phyloP scores from a whole-genome alignment of 1,140 invertebrate genomes.

The Copidosoma floridanum region DNA sequence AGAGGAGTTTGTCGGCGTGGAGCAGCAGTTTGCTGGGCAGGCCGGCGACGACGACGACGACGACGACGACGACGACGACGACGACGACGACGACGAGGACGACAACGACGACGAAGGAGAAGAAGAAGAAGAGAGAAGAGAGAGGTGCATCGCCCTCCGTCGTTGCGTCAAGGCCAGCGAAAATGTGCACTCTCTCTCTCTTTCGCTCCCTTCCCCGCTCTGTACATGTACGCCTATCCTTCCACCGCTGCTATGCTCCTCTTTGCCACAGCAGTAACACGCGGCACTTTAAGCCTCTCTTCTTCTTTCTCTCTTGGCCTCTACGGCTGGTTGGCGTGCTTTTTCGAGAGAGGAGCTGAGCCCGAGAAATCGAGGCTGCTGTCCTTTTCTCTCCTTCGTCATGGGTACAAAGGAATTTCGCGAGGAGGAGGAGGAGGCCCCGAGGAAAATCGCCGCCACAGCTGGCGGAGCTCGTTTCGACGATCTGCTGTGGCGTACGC shows the following conservation, averaged over 20 bases:
- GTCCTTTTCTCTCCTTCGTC: too few relatives aligned
- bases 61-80: constrained; percentile 32
- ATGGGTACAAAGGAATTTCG: not conserved
- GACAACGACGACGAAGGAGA: too few relatives aligned
- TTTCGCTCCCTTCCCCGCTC: constrained; percentile 35
- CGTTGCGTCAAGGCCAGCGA: constrained; percentile 57
- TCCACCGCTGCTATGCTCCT: not conserved
- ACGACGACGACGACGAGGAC: constrained; percentile 48
- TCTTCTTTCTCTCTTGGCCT: constrained; percentile 3
- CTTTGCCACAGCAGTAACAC: too few relatives aligned
- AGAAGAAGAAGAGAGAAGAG: not conserved
- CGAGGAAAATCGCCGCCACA: too few relatives aligned
- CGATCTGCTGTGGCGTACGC: too few relatives aligned
- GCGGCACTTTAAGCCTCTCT: not conserved
- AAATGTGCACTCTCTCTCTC: constrained; percentile 52
- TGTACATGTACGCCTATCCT: not conserved
- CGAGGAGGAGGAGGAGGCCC: too few relatives aligned
- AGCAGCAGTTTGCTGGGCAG: constrained; percentile 25
- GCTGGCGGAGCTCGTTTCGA: too few relatives aligned
- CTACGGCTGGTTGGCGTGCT: not conserved
- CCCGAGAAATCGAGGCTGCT: too few relatives aligned
- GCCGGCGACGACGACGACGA: constrained; percentile 34
- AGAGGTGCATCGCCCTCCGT: constrained; percentile 56
- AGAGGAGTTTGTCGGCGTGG: constrained; percentile 22
- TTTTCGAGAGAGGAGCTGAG: not conserved